Conservation (phyloP, 1,140 invertebrate species). For the Manduca sexta region DNA sequence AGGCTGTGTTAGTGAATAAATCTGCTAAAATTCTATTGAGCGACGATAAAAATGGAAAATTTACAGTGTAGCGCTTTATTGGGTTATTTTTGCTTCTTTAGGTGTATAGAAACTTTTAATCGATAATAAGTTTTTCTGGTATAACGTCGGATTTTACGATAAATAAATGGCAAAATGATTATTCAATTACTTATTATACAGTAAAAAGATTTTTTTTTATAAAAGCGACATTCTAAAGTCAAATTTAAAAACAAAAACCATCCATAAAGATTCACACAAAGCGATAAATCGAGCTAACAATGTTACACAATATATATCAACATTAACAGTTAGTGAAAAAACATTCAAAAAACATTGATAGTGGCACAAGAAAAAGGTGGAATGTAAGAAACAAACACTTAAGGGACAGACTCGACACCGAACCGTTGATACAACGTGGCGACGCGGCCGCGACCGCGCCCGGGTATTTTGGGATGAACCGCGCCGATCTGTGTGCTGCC, state of each 20-base stretch:
- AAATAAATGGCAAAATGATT: not conserved
- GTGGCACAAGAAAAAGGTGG: conserved; percentile 67
- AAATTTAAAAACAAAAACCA: conserved; percentile 2
- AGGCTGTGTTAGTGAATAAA: too few species aligned
- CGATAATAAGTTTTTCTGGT: conserved; percentile 10
- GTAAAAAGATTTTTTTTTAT: too few species aligned
- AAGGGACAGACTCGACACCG: conserved; percentile 46
- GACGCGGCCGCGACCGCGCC: conserved; percentile 36
- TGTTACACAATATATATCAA: conserved; percentile 52
- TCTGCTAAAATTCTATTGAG: too few species aligned
- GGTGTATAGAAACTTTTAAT: too few species aligned
- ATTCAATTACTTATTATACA: too few species aligned
- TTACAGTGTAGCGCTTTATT: too few species aligned
- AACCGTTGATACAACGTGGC: conserved; percentile 56
- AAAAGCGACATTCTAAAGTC: too few species aligned
- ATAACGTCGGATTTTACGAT: not conserved
- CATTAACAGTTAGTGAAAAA: conserved; percentile 72
- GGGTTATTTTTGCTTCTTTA: too few species aligned
- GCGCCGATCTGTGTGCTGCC: too few species aligned
- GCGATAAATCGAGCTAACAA: conserved; percentile 32
- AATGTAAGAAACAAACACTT: conserved; percentile 61
- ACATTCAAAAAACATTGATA: conserved; percentile 61
- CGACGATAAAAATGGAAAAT: too few species aligned
- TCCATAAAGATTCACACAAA: conserved; percentile 18
- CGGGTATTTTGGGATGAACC: conserved; percentile 48